Conservation (phyloP, 2,113 vertebrate species). For the Actenoides lindsayi region DNA sequence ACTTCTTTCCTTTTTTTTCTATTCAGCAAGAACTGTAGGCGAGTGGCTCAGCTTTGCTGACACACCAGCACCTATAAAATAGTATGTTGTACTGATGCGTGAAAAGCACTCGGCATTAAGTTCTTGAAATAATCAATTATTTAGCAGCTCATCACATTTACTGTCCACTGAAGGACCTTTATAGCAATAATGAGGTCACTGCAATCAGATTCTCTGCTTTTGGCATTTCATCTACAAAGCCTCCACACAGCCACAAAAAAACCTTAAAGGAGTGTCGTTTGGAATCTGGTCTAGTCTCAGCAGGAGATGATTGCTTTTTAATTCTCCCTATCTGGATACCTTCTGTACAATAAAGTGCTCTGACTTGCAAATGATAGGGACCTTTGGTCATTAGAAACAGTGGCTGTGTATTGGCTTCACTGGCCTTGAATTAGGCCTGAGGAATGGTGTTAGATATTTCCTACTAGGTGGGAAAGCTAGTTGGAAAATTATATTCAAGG, state of each 20-base stretch:
- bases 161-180: conserved; percentile 39
- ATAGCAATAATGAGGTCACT: conserved; percentile 48
- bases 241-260: neutral
- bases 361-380: neutral
- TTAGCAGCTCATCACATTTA: conserved; percentile 59
- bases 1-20: neutral
- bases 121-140: conserved; percentile 67
- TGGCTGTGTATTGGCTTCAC: neutral
- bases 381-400: neutral
- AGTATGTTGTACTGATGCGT: conserved; percentile 5
- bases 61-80: conserved; percentile 49
- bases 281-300: neutral
- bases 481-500: neutral
- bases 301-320: conserved; percentile 4
- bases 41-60: conserved; percentile 50
- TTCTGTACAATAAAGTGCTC: neutral
- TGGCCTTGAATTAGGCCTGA: neutral
- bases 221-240: conserved; percentile 1
- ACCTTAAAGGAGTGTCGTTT: neutral
- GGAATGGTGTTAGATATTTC: neutral
- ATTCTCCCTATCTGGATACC: neutral
- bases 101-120: conserved; percentile 58
- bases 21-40: neutral
- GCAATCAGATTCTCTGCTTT: conserved; percentile 25
- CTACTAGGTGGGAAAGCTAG: neutral